Evolutionary conservation across 1,140 invertebrate genomes (phyloP).

Genomic region (Macrostomum lignano): DNA sequence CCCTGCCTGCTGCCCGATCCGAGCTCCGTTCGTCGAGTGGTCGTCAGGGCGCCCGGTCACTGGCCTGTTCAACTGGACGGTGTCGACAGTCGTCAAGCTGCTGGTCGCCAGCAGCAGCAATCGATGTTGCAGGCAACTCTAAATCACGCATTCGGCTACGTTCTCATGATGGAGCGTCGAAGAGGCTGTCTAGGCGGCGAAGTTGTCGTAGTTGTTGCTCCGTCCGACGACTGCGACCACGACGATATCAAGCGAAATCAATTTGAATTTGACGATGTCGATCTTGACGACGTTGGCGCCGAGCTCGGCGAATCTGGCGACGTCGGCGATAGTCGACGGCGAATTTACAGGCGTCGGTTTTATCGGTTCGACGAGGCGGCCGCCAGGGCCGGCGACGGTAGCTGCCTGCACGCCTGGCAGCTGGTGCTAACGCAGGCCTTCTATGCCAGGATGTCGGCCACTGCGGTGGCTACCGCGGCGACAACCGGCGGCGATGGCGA

Average conservation of each 20-base stretch:
- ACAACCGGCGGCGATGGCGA: not conserved
- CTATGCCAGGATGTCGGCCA: slow-evolving; percentile 5
- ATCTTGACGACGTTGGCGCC: slow-evolving; percentile 6
- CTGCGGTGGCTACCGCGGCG: not conserved
- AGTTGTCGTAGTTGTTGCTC: slow-evolving; percentile 6
- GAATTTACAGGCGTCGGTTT: slow-evolving; percentile 1
- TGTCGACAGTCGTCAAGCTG: too few species aligned
- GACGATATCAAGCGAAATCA: slow-evolving; percentile 6
- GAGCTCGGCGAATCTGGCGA: slow-evolving; percentile 3
- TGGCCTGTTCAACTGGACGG: too few species aligned
- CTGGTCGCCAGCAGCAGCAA: too few species aligned
- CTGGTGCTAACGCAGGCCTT: too few species aligned
- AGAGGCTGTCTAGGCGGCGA: too few species aligned
- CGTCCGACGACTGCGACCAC: slow-evolving; percentile 2
- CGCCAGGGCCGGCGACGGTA: slow-evolving; percentile 6
- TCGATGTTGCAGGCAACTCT: too few species aligned
- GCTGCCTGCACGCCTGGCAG: slow-evolving; percentile 4
- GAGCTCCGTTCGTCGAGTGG: too few species aligned
- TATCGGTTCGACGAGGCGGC: not conserved
- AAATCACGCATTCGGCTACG: too few species aligned
- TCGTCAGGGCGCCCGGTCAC: too few species aligned
- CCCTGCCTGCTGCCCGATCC: too few species aligned
- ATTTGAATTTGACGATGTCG: slow-evolving; percentile 7
- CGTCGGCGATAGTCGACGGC: not conserved
- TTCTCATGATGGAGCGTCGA: too few species aligned